Base-by-base conservation (phyloP, 2,113 vertebrate genomes). In the Acanthisitta chloris region DNA sequence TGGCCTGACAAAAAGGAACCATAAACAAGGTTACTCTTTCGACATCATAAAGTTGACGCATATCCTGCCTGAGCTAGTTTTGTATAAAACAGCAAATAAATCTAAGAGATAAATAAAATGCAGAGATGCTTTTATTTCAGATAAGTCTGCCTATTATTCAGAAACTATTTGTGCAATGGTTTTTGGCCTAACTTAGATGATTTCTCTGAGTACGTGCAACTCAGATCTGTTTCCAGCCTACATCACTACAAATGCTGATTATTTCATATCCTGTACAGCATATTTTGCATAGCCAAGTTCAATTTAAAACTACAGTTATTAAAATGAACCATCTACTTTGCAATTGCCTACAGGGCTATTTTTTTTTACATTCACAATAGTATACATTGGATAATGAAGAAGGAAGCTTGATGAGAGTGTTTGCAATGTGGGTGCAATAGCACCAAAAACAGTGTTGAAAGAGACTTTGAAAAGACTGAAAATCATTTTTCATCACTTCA, bases 51-150 rank as follows among this genome's bases (percentile, higher is more conserved):
- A 96, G 62, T 81, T 93, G 95, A 93, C 9, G 40, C 74, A 88
- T 54, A 87, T 88, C 81, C 84, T 94, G 85, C 85, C 67, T 62
- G 58, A 91, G 45, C 58, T 73, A 77, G 66, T 88, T 96, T 80
- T 86, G 48, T 83, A 92, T 55, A 80, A 95, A 96, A 73, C 71
- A 76, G 71, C 81, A 95, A 90, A 95, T 95, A 95, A 95, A 97
- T 93, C 93, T 88, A 51, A 81, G 79, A 91, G 85, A 89, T 80
- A 92, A 96, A 94, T 89, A 94, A 77, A 94, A 95, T 38, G 57
- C 57, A 87, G 24, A 76, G 45, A 82, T 59, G 65, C 70, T 94
- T 92, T 94, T 58, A 94, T 85, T 90, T 92, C 74, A 94, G 78
- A 42, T 95, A 95, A 92, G 55, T 67, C 38, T 82, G 38, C 33